These are phyloP conservation scores for Eptesicus fuscus DNA, from an alignment of 2,113 vertebrate genomes.

Conservation along the genomic window DNA sequence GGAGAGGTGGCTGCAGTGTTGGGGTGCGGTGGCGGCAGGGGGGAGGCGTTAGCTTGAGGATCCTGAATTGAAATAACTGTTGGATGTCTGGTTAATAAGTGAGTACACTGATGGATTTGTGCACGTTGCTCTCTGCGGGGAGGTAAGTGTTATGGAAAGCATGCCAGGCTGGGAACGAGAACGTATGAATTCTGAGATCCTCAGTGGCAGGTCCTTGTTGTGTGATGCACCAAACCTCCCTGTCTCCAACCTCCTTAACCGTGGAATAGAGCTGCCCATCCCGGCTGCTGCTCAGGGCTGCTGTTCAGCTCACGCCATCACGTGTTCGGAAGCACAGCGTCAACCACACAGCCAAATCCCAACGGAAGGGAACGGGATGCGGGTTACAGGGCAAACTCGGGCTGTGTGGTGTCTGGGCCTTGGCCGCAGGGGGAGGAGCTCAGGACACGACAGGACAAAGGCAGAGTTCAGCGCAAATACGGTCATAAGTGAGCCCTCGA, in stretches of 20 bases:
- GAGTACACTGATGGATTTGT: background rate
- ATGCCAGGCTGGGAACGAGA: background rate
- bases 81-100: background rate
- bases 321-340: background rate
- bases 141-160: background rate
- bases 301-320: background rate
- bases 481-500: no score
- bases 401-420: background rate
- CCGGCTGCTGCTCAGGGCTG: background rate
- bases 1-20: background rate
- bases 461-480: background rate
- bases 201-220: background rate
- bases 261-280: background rate
- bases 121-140: background rate
- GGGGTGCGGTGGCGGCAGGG: background rate
- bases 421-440: background rate
- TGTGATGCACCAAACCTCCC: background rate
- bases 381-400: fast-evolving
- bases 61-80: background rate
- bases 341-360: background rate
- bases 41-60: background rate
- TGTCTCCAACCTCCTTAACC: background rate
- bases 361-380: fast-evolving
- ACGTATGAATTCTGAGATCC: background rate
- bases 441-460: background rate